Evolutionary conservation across 2,888 invertebrate genomes (phyloP), one percentile per base, ranked within the genome.

Genomic region (Tupiocoris notatus): DNA sequence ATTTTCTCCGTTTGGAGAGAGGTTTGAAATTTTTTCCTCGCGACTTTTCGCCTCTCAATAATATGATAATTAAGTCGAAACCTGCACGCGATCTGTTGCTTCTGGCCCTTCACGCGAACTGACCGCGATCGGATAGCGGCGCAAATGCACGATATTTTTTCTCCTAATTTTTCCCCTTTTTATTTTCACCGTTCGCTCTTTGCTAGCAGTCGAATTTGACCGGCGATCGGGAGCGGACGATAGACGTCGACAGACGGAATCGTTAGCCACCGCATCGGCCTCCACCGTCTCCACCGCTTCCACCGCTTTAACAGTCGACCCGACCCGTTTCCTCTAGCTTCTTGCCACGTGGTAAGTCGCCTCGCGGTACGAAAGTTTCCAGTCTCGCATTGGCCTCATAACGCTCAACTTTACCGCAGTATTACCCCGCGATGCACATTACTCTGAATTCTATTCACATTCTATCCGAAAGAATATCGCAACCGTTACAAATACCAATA

Each of bases 1-100:
- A 39, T 39, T 39, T 39, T 39, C 39, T 39, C 39, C 39, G 12
- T 39, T 3, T 39, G 3, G 39, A n/a, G n/a, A n/a, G n/a, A n/a
- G n/a, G n/a, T n/a, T n/a, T n/a, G n/a, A n/a, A n/a, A n/a, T 24
- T 9, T 24, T 39, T 65, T 20, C 12, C 65, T 17, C 54, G 65
- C 39, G 65, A 24, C 65, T 39, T 39, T 39, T 39, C 39, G 39
- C 6, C 39, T 39, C 65, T 25, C 39, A 25, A n/a, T 25, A 63
- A 65, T 65, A 65, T 65, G 65, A 39, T 65, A 65, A 65, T 65
- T 65, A 65, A 65, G 18, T 65, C 20, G 20, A 65, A 39, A 65
- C 25, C 25, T 25, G 23, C 65, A 65, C 65, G 65, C 65, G 65
- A 65, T 65, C 65, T 65, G 65, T 65, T 65, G 65, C 65, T 65